A percentile compares a stretch with the other conserved stretches of the same genome.
These are phyloP conservation scores for Apostichopus leukothele DNA, from an alignment of 53 echinoderm and acorn worm genomes.

Conservation along the genomic window DNA sequence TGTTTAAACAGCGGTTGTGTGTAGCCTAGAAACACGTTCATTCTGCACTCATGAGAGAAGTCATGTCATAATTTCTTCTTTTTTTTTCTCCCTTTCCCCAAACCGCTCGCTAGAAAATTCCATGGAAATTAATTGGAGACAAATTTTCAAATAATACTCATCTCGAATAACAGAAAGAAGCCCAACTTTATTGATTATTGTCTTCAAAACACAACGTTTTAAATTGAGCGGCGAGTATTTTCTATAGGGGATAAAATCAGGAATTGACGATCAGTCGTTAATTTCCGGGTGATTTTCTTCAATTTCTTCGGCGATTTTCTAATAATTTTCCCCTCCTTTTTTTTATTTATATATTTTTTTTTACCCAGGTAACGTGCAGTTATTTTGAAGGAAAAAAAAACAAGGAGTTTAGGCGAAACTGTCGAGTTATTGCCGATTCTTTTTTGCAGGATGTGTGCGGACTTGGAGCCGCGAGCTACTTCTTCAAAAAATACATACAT, in stretches of 20 bases:
- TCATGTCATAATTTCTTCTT: slow-evolving; percentile 21
- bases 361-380: slow-evolving; percentile 30
- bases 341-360: too few species aligned
- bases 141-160: slow-evolving; percentile 44
- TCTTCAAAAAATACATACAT: too few species aligned
- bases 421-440: too few species aligned
- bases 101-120: slow-evolving; percentile 16
- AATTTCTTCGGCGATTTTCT: slow-evolving; percentile 15
- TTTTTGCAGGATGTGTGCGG: too few species aligned
- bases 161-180: slow-evolving; percentile 26
- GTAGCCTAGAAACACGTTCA: slow-evolving; percentile 40
- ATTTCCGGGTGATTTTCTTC: slow-evolving; percentile 67
- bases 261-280: slow-evolving; percentile 57
- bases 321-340: too few species aligned
- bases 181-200: slow-evolving; percentile 28
- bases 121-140: slow-evolving; percentile 44
- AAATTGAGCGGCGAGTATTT: slow-evolving; percentile 40
- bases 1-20: slow-evolving; percentile 40
- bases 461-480: too few species aligned
- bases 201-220: slow-evolving; percentile 23
- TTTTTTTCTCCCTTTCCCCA: not conserved
- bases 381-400: not conserved
- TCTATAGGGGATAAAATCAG: slow-evolving; percentile 38
- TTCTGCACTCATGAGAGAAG: slow-evolving; percentile 23
- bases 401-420: too few species aligned